These are phyloP conservation scores for Stictonetta naevosa DNA, from an alignment of 2,113 vertebrate genomes.

Conservation along the genomic window DNA sequence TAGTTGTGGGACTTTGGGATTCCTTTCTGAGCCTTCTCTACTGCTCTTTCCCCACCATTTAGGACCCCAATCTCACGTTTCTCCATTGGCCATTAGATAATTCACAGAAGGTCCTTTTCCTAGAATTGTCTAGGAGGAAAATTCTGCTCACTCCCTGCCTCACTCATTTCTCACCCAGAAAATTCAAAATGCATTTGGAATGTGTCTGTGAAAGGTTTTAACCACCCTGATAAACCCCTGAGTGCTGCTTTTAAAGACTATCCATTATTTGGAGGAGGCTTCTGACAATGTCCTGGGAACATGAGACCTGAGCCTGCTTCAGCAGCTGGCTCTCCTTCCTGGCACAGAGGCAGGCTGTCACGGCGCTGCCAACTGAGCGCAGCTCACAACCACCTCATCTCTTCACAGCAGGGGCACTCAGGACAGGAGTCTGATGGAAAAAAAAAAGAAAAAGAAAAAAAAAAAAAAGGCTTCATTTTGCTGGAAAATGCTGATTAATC, in stretches of 20 bases:
- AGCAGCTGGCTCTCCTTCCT: slow-evolving; percentile 67
- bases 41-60: neutral
- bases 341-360: slow-evolving; percentile 42
- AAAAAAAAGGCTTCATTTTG: neutral
- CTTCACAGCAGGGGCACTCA: neutral
- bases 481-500: slow-evolving; percentile 14
- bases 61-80: neutral
- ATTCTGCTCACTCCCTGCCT: neutral
- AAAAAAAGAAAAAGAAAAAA: neutral
- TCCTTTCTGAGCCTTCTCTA: neutral
- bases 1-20: neutral
- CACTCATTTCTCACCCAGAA: slow-evolving; percentile 50
- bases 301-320: neutral
- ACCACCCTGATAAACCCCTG: neutral
- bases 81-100: neutral
- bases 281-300: slow-evolving; percentile 48
- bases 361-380: rapidly evolving
- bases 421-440: neutral
- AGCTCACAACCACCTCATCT: slow-evolving; percentile 42
- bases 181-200: slow-evolving; percentile 43
- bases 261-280: slow-evolving; percentile 51
- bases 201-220: slow-evolving; percentile 60
- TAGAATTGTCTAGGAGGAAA: neutral
- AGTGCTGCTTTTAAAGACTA: slow-evolving; percentile 46
- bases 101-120: neutral